Evolutionary conservation across 2,113 vertebrate genomes (phyloP), one percentile per base, ranked within the genome.

Genomic region (Scortum barcoo): DNA sequence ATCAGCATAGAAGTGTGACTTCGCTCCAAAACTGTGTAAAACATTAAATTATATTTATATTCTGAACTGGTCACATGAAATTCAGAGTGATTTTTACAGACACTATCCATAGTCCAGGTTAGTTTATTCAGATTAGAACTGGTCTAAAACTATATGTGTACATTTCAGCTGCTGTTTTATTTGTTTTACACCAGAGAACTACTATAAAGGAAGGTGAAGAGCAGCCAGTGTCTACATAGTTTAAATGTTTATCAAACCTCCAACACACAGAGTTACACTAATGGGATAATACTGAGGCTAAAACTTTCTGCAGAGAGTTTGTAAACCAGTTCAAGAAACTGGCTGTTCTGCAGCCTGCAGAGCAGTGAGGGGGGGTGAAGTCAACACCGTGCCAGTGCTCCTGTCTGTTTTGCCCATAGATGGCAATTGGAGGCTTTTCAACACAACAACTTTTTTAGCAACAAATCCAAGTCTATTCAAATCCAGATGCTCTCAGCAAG

Each of bases 391-490:
- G 80, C 83, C 83, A 82, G 81, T 12, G 63, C 42, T 78, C 62
- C 63, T 38, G 54, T 65, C 76, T 81, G 80, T 69, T 85, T 83
- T 88, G 69, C 66, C 86, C 84, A 67, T 76, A 91, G 76, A 91
- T 87, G 86, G 84, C 58, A 58, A 63, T 84, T 63, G 63, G 81
- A 82, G 38, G 62, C 48, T 54, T 79, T 89, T 86, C 60, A 82
- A n/a, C 63, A 84, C 72, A 83, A 80, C 66, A 86, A 80, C 69
- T 33, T 65, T 78, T 65, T 65, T 53, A 86, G 58, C 65, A 63
- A 57, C 67, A 72, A 65, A 82, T 57, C 66, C 51, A 80, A 80
- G 26, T 74, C 53, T 53, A 20, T 80, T 80, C 40, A 63, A 74
- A 67, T 75, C 83, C 77, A 79, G 54, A 82, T 81, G 65, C 66